These are phyloP conservation scores for Pantherophis guttatus DNA, from an alignment of 2,113 vertebrate species.

Conservation along the genomic window DNA sequence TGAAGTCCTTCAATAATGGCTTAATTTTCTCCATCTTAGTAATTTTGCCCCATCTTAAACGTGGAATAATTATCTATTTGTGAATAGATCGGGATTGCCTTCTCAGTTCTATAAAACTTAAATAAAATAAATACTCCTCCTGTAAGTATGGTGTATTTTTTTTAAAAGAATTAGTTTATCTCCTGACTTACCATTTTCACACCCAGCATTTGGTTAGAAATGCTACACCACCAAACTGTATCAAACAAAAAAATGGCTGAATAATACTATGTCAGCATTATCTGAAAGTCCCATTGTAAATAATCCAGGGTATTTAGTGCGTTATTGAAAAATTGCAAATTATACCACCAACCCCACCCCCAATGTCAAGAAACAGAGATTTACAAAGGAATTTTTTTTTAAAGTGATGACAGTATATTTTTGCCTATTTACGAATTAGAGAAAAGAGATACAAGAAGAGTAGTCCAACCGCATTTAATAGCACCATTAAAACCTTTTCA, in stretches of 20 bases:
- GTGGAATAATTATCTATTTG: constrained; percentile 43
- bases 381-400: background rate
- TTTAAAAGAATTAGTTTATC: constrained; percentile 23
- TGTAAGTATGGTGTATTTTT: constrained; percentile 15
- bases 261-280: background rate
- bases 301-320: background rate
- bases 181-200: constrained; percentile 39
- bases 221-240: background rate
- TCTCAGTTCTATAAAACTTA: constrained; percentile 39
- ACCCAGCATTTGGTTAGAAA: constrained; percentile 28
- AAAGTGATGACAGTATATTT: background rate
- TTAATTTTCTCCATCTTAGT: constrained; percentile 30
- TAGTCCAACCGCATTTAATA: background rate
- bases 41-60: constrained; percentile 49
- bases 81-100: constrained; percentile 42
- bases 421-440: background rate
- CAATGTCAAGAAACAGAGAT: background rate
- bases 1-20: constrained; percentile 47
- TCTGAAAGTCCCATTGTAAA: background rate
- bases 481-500: background rate
- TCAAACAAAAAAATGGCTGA: background rate
- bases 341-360: background rate
- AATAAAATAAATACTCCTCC: background rate
- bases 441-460: background rate
- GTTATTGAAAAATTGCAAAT: background rate